Conservation (phyloP, 2,888 invertebrate species). For the Drosophila helvetica region DNA sequence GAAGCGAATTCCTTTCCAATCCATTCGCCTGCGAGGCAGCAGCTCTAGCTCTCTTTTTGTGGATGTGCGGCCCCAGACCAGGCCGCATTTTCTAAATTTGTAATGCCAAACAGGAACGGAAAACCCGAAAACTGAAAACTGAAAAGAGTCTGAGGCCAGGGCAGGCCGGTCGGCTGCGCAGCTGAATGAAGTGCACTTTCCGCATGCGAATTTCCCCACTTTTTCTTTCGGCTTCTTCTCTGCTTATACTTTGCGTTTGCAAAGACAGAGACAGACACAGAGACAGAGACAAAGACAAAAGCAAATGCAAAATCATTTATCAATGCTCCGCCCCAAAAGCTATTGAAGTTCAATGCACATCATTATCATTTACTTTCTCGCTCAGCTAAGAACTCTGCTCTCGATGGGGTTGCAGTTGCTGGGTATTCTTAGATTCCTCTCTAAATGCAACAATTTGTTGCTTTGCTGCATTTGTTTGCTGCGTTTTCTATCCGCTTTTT, state of each 20-base stretch:
- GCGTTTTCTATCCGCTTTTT: conserved; percentile 36
- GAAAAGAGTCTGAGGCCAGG: conserved; percentile 19
- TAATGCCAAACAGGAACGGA: conserved; percentile 70
- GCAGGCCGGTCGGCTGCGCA: conserved; percentile 23
- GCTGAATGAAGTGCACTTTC: conserved; percentile 68
- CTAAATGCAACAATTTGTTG: conserved; percentile 25
- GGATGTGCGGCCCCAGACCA: conserved; percentile 59
- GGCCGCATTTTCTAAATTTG: conserved; percentile 82
- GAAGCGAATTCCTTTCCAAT: conserved; percentile 39
- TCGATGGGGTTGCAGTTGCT: conserved; percentile 65
- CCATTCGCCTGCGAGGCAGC: conserved; percentile 20
- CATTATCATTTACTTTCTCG: conserved; percentile 70
- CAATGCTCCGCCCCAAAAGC: conserved; percentile 51
- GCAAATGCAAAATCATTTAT: conserved; percentile 65
- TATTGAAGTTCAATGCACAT: conserved; percentile 84
- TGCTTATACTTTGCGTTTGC: conserved; percentile 23
- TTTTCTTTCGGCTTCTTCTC: conserved; percentile 25
- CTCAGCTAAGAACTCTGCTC: conserved; percentile 28
- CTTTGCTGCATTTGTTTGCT: conserved; percentile 35
- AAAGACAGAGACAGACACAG: conserved; percentile 25
- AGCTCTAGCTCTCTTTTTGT: conserved; percentile 23
- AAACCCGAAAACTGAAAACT: not conserved
- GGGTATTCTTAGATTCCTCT: conserved; percentile 78
- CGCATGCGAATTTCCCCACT: conserved; percentile 41
- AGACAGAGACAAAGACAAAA: too few relatives aligned